phyloP scores from a whole-genome alignment of 53 echinoderm and acorn worm genomes.

The Apostichopus leukothele region DNA sequence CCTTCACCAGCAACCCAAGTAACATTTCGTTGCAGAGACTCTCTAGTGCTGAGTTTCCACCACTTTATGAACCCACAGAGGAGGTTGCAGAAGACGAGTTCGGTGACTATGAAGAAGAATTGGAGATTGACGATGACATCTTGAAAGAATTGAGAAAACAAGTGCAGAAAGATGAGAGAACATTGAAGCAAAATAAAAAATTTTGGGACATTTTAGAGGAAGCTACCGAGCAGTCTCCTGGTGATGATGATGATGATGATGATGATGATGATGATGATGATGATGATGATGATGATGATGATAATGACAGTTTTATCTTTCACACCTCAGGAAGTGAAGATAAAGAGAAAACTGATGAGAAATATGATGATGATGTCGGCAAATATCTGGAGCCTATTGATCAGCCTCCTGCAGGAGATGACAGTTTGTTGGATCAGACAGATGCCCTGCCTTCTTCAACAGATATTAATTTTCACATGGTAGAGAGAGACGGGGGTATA shows the following conservation, averaged over 20 bases:
- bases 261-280: constrained; percentile 17
- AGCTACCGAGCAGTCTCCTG: constrained; percentile 15
- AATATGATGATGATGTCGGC: neutral
- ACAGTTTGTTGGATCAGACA: neutral
- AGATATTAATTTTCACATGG: constrained; percentile 63
- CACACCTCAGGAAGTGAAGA: constrained; percentile 28
- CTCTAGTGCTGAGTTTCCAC: constrained; percentile 76
- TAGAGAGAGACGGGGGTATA: constrained; percentile 59
- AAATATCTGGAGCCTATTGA: neutral
- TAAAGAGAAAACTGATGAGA: neutral
- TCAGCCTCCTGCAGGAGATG: neutral
- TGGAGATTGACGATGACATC: constrained; percentile 76
- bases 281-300: constrained; percentile 25
- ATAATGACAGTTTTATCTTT: constrained; percentile 52
- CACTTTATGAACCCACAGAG: constrained; percentile 49
- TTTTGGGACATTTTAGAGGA: constrained; percentile 41
- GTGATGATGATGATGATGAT: constrained; percentile 22
- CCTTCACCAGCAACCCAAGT: neutral
- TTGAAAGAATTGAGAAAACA: constrained; percentile 81
- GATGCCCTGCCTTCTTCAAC: neutral
- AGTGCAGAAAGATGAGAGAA: constrained; percentile 62
- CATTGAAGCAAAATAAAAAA: constrained; percentile 56
- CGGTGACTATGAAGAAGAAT: constrained; percentile 79
- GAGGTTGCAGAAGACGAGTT: constrained; percentile 46
- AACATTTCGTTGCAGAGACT: constrained; percentile 39